Percentiles rank a stretch among this genome's conserved stretches.
phyloP scores from a whole-genome alignment of 2,888 invertebrate genomes.

The Sericinus montela region DNA sequence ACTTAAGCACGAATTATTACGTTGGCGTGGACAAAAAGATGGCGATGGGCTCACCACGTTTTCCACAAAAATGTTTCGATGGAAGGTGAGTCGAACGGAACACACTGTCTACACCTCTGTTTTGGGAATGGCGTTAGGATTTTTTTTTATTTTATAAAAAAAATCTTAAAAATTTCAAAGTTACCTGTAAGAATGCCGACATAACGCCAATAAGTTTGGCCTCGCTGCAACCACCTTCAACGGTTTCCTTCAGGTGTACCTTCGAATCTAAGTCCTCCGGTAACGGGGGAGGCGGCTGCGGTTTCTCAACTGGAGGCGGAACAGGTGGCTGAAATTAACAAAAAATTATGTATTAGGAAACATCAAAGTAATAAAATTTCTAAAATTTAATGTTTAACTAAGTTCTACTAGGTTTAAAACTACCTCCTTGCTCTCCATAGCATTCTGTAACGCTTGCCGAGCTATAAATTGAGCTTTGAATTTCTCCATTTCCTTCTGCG shows the following conservation, averaged over 20 bases:
- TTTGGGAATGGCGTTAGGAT: too few species aligned
- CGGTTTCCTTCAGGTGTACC: slow-evolving; percentile 38
- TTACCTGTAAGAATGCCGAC: slow-evolving; percentile 92
- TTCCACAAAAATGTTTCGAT: too few species aligned
- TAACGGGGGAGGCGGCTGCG: slow-evolving; percentile 61
- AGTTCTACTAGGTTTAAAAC: too few species aligned
- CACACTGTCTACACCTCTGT: too few species aligned
- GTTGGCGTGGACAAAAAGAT: too few species aligned
- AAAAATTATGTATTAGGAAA: slow-evolving; percentile 1
- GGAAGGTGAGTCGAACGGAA: too few species aligned
- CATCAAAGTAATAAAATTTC: too few species aligned
- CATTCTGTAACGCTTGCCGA: slow-evolving; percentile 66
- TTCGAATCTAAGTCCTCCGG: slow-evolving; percentile 50
- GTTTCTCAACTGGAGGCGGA: slow-evolving; percentile 48
- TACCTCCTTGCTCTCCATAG: slow-evolving; percentile 35
- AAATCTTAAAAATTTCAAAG: background rate
- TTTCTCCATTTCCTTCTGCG: slow-evolving; percentile 85
- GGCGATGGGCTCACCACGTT: too few species aligned
- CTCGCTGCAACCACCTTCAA: slow-evolving; percentile 60
- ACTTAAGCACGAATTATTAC: too few species aligned
- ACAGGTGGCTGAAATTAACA: slow-evolving; percentile 44
- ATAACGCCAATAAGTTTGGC: slow-evolving; percentile 91
- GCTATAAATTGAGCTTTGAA: slow-evolving; percentile 91
- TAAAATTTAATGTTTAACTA: too few species aligned
- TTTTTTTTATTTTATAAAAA: too few species aligned